Percentiles rank a stretch among this genome's conserved stretches.
Conservation (phyloP, 2,888 invertebrate species). For the Toxonevra muliebris region DNA sequence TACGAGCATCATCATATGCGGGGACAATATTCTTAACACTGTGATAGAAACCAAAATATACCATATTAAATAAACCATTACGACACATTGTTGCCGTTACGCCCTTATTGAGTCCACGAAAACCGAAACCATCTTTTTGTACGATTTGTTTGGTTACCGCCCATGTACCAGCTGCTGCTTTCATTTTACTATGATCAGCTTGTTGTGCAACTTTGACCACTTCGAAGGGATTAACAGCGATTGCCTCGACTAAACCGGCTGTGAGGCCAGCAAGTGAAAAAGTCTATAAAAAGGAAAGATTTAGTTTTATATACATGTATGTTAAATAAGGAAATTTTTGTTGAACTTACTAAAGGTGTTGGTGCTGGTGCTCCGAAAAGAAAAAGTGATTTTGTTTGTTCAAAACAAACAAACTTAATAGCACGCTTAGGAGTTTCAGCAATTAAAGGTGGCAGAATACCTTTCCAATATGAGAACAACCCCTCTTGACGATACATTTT, state of each 20-base stretch:
- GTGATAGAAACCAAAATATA: conserved; percentile 96
- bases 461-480: conserved; percentile 87
- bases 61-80: conserved; percentile 91
- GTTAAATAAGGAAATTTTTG: background rate
- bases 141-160: conserved; percentile 83
- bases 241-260: conserved; percentile 90
- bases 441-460: conserved; percentile 90
- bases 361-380: conserved; percentile 79
- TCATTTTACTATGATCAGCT: conserved; percentile 73
- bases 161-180: conserved; percentile 79
- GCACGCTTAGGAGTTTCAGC: conserved; percentile 96
- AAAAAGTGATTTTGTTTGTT: conserved; percentile 89
- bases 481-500: conserved; percentile 92
- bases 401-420: conserved; percentile 93
- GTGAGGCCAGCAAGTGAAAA: conserved; percentile 88
- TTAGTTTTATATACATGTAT: conserved; percentile 1
- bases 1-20: conserved; percentile 72
- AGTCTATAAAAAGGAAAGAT: conserved; percentile 70
- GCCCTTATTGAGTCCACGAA: conserved; percentile 85
- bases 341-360: conserved; percentile 76
- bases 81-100: conserved; percentile 87
- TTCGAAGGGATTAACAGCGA: conserved; percentile 94
- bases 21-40: conserved; percentile 82
- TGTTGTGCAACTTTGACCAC: conserved; percentile 93
- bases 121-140: conserved; percentile 78